Evolutionary conservation across 2,797 vertebrate species (phyloP).

Genomic region (Odontamblyopus lacepedii): DNA sequence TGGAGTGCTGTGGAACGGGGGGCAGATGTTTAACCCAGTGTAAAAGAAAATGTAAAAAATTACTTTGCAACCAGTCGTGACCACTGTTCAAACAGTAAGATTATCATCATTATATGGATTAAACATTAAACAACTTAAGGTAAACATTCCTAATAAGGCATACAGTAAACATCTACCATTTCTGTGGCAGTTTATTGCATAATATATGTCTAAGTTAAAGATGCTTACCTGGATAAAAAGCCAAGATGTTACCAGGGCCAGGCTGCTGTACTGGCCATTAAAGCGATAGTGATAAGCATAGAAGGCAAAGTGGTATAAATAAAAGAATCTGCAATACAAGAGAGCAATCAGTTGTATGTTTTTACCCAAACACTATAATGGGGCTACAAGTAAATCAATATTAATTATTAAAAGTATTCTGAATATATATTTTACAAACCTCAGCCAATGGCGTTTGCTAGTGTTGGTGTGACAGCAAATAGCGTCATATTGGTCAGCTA

Average conservation of each 20-base stretch:
- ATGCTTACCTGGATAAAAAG: constrained; percentile 94
- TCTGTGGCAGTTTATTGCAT: too few relatives aligned
- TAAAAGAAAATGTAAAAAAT: neutral
- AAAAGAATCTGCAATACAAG: constrained; percentile 87
- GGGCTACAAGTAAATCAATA: too few relatives aligned
- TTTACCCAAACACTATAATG: too few relatives aligned
- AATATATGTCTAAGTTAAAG: neutral
- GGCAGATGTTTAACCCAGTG: neutral
- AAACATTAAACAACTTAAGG: too few relatives aligned
- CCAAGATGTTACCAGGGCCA: constrained; percentile 96
- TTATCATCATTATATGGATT: neutral
- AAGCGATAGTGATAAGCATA: constrained; percentile 98
- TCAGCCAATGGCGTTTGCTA: constrained; percentile 96
- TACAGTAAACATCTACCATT: too few relatives aligned
- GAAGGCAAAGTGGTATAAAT: constrained; percentile 97
- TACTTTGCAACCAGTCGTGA: too few relatives aligned
- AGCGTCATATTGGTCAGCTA: constrained; percentile 95
- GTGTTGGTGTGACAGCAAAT: constrained; percentile 98
- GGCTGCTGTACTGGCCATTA: constrained; percentile 97
- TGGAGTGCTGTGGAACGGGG: constrained; percentile 85
- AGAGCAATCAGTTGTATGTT: neutral
- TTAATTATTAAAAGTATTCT: neutral
- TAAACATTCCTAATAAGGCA: too few relatives aligned
- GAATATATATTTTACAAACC: constrained; percentile 66
- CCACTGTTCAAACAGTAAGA: neutral